Evolutionary conservation across 2,797 vertebrate species (phyloP).

Genomic region (Hemibagrus guttatus): DNA sequence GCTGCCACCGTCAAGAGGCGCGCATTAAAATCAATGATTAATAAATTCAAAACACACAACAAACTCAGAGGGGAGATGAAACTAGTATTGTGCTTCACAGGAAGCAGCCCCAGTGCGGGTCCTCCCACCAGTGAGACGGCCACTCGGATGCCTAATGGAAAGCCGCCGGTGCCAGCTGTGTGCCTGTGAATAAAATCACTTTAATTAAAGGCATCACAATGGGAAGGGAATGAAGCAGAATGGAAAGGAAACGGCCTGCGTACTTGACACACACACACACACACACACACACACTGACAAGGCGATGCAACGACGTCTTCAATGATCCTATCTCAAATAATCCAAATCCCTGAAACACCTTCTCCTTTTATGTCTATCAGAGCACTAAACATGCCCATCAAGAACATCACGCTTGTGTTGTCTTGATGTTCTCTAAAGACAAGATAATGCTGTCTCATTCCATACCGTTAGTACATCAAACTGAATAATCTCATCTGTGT

Average conservation of each 20-base stretch:
- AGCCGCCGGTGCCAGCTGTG: constrained; percentile 82
- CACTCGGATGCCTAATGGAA: constrained; percentile 84
- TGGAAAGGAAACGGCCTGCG: constrained; percentile 75
- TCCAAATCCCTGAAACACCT: constrained; percentile 69
- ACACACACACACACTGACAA: constrained; percentile 32
- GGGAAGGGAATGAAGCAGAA: constrained; percentile 76
- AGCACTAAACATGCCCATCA: constrained; percentile 38
- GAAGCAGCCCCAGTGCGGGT: constrained; percentile 79
- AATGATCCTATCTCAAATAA: constrained; percentile 71
- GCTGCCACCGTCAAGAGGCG: constrained; percentile 82
- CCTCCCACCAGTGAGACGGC: constrained; percentile 78
- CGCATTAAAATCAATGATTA: constrained; percentile 87
- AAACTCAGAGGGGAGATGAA: constrained; percentile 85
- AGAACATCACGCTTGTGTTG: constrained; percentile 39
- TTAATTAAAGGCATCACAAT: constrained; percentile 86
- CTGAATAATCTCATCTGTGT: constrained; percentile 37
- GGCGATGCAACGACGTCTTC: constrained; percentile 69
- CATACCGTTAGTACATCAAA: constrained; percentile 5
- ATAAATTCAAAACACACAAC: constrained; percentile 89
- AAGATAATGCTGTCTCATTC: constrained; percentile 23
- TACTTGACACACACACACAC: constrained; percentile 62
- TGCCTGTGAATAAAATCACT: constrained; percentile 87
- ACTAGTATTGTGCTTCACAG: constrained; percentile 79
- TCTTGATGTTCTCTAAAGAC: constrained; percentile 42
- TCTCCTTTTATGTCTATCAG: constrained; percentile 35